These are phyloP conservation scores for Cotesia congregata DNA, from an alignment of 2,888 invertebrate species.

Conservation along the genomic window DNA sequence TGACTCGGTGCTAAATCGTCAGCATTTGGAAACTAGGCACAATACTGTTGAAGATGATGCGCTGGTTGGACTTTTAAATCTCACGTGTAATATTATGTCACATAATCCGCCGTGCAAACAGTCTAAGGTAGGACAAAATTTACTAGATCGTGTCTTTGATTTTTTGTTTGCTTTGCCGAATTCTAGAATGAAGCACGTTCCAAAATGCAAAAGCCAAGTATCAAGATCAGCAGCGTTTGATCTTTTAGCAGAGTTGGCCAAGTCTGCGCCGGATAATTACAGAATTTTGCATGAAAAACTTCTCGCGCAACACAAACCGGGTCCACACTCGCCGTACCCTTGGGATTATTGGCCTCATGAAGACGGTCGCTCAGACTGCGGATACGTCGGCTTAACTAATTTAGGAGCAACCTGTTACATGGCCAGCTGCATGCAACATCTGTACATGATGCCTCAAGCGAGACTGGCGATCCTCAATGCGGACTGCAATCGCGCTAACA, in stretches of 20 bases:
- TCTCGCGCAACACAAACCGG: conserved; percentile 88
- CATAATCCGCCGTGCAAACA: conserved; percentile 90
- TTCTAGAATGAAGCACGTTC: conserved; percentile 86
- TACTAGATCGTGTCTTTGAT: conserved; percentile 82
- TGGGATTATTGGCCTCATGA: conserved; percentile 99
- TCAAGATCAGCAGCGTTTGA: conserved; percentile 93
- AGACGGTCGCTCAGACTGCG: conserved; percentile 93
- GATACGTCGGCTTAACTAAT: conserved; percentile 94
- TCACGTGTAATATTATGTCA: conserved; percentile 89
- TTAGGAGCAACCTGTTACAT: conserved; percentile 97
- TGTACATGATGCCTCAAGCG: conserved; percentile 97
- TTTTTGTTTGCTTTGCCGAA: conserved; percentile 92
- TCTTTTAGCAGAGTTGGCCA: conserved; percentile 88
- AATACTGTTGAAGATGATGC: conserved; percentile 91
- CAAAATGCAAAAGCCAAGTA: conserved; percentile 93
- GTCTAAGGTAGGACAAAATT: conserved; percentile 80
- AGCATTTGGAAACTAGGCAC: conserved; percentile 86
- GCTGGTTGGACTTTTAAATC: conserved; percentile 86
- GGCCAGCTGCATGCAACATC: conserved; percentile 97
- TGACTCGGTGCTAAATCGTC: conserved; percentile 81
- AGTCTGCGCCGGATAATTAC: conserved; percentile 89
- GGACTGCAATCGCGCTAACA: conserved; percentile 79
- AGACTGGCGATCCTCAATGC: conserved; percentile 86
- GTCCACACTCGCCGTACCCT: conserved; percentile 87
- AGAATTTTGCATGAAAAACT: conserved; percentile 86